Conservation (phyloP, 2,888 invertebrate genomes). For the Cataglyphis cursor region DNA sequence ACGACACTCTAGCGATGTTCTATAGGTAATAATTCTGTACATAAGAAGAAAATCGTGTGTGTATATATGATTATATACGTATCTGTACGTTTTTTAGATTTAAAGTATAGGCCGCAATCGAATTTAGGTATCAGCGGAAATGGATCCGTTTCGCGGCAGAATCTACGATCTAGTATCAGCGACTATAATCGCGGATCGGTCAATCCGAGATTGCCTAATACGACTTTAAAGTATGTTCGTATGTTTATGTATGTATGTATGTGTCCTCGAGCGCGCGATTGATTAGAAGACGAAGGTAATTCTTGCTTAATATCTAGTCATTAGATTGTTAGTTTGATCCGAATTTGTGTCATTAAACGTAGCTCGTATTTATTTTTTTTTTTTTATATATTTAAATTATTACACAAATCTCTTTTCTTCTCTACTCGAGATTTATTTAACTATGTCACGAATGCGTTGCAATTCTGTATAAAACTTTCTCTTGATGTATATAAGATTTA, state of each 20-base stretch:
- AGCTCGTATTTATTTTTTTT: constrained; percentile 11
- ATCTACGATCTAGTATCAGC: constrained; percentile 42
- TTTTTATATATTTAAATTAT: constrained; percentile 9
- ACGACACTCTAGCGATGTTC: constrained; percentile 59
- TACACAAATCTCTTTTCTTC: not conserved
- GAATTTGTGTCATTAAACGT: constrained; percentile 48
- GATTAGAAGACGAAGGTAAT: constrained; percentile 70
- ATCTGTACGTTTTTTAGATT: constrained; percentile 74
- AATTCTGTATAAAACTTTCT: not conserved
- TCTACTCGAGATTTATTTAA: not conserved
- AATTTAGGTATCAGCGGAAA: constrained; percentile 64
- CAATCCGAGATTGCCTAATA: constrained; percentile 73
- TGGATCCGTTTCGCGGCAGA: constrained; percentile 38
- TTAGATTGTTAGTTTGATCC: constrained; percentile 79
- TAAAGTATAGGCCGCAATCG: constrained; percentile 75
- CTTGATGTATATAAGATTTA: not conserved
- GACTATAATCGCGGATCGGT: constrained; percentile 67
- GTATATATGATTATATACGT: constrained; percentile 75
- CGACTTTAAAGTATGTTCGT: constrained; percentile 62
- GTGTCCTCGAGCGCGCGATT: constrained; percentile 66
- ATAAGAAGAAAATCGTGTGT: constrained; percentile 76
- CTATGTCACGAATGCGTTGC: not conserved
- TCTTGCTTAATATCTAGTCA: constrained; percentile 85
- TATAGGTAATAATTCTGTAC: constrained; percentile 73
- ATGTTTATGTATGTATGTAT: constrained; percentile 48